A percentile compares a stretch with the other conserved stretches of the same genome.
Evolutionary conservation across 2,888 invertebrate species (phyloP).

Genomic region (Bugulina stolonifera): DNA sequence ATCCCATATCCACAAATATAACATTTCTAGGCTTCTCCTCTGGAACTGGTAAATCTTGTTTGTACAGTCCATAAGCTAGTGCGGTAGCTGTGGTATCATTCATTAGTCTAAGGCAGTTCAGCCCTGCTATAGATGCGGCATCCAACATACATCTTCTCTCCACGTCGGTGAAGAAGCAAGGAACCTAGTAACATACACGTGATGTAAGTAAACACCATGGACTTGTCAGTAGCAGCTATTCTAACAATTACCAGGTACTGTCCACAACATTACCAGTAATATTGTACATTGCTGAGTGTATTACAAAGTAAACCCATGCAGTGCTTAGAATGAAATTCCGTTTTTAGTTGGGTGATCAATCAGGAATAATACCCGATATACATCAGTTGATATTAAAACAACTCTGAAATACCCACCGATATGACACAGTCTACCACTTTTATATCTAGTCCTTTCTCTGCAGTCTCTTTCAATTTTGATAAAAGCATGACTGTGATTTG

Average conservation of each 20-base stretch:
- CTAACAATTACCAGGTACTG: too few species aligned
- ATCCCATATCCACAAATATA: constrained; percentile 93
- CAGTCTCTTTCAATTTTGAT: constrained; percentile 88
- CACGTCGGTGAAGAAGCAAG: constrained; percentile 87
- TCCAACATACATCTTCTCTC: constrained; percentile 86
- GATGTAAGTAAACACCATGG: too few species aligned
- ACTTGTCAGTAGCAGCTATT: too few species aligned
- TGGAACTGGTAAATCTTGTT: constrained; percentile 78
- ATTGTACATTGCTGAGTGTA: too few species aligned
- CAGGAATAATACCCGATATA: too few species aligned
- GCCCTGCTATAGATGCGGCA: constrained; percentile 82
- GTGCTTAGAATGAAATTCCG: too few species aligned
- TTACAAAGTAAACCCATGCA: too few species aligned
- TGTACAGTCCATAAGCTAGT: constrained; percentile 79
- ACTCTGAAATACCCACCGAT: constrained; percentile 45
- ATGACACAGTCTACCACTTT: constrained; percentile 65
- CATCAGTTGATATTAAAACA: too few species aligned
- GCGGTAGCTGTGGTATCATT: constrained; percentile 95
- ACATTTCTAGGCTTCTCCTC: constrained; percentile 81
- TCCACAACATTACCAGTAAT: too few species aligned
- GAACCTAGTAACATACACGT: too few species aligned
- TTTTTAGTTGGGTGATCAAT: too few species aligned
- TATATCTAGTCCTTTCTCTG: constrained; percentile 77
- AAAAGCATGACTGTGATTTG: constrained; percentile 94
- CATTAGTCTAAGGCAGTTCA: constrained; percentile 88